Evolutionary conservation across 2,888 invertebrate genomes (phyloP).

Genomic region (Scaptodrosophila latifasciaeformis): DNA sequence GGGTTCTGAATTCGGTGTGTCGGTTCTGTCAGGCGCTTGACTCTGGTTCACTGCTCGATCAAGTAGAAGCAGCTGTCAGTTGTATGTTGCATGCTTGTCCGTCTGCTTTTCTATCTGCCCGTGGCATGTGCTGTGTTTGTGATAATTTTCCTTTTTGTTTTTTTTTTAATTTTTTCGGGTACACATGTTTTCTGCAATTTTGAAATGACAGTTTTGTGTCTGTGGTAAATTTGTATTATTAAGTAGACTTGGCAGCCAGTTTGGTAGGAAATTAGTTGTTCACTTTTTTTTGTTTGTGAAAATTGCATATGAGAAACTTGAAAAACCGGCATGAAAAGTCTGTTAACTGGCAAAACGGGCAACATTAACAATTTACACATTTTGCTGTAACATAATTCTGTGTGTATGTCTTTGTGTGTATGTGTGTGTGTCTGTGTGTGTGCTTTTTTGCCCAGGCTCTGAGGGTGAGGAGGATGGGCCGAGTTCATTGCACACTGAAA

Average conservation of each 20-base stretch:
- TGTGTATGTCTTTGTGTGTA: too few species aligned
- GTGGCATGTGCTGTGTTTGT: too few species aligned
- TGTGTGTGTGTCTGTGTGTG: too few species aligned
- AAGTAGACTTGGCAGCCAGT: neutral
- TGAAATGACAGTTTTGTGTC: too few species aligned
- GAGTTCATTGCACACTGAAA: conserved; percentile 16
- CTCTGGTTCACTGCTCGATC: neutral
- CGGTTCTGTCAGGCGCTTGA: too few species aligned
- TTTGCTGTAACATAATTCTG: conserved; percentile 37
- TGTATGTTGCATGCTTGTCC: conserved; percentile 5
- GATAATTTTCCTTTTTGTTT: neutral
- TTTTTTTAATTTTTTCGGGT: too few species aligned
- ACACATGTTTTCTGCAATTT: neutral
- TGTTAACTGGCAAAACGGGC: conserved; percentile 47
- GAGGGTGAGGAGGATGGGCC: neutral
- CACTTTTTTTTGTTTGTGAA: conserved; percentile 37
- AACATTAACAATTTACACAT: conserved; percentile 65
- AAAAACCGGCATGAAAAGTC: conserved; percentile 52
- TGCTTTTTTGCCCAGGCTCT: too few species aligned
- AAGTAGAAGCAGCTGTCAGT: conserved; percentile 52
- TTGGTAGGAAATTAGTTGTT: neutral
- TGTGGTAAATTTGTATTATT: too few species aligned
- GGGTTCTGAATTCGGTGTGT: too few species aligned
- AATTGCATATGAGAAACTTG: conserved; percentile 61
- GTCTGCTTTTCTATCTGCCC: too few species aligned